Evolutionary conservation across 1,140 invertebrate genomes (phyloP).

Genomic region (Caenorhabditis latens): DNA sequence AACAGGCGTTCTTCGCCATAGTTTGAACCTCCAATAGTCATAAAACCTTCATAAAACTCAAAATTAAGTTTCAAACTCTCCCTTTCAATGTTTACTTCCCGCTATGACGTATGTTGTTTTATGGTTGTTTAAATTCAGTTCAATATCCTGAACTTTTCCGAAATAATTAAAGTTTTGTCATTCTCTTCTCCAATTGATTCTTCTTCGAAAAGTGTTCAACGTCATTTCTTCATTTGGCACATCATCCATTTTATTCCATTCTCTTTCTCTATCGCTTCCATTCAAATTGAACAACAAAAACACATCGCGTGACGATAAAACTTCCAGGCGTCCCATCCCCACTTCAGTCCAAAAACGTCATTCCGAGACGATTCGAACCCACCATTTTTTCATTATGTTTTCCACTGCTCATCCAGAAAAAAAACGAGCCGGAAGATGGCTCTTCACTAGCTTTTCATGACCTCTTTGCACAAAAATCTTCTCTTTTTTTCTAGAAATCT

Average conservation of each 20-base stretch:
- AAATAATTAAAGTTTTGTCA: slow-evolving; percentile 18
- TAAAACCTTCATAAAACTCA: no score
- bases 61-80: neutral
- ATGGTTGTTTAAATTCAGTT: slow-evolving; percentile 5
- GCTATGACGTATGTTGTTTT: neutral
- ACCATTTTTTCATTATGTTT: slow-evolving; percentile 14
- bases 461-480: neutral
- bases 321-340: slow-evolving; percentile 5
- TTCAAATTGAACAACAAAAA: slow-evolving; percentile 46
- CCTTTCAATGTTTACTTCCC: neutral
- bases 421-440: neutral
- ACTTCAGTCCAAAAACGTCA: neutral
- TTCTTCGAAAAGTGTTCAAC: neutral
- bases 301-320: slow-evolving; percentile 53
- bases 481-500: neutral
- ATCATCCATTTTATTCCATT: slow-evolving; percentile 39
- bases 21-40: no score
- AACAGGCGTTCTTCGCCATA: no score
- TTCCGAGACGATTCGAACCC: neutral
- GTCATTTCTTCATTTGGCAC: slow-evolving; percentile 47
- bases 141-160: neutral
- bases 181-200: neutral
- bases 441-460: neutral
- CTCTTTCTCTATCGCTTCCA: neutral
- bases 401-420: neutral